Base-by-base conservation (phyloP, 37 sponge, comb jelly and placozoan genomes). In the Mnemiopsis leidyi region DNA sequence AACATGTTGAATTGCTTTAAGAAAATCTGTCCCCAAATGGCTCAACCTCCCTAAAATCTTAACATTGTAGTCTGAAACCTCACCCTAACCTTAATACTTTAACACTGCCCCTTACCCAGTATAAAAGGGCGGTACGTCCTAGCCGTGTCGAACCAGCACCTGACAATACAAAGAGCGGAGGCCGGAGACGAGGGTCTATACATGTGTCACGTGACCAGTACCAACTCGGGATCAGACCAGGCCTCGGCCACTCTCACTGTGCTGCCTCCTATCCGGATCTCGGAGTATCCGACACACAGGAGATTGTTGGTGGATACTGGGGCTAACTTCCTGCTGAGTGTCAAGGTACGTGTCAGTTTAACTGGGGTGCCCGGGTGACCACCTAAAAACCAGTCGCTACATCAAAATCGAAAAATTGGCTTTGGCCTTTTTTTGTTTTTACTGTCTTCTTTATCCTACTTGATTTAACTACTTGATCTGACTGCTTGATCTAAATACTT, bases 171-270 rank as follows among this genome's bases (percentile, higher is more conserved):
- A 0, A 3, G n/a, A 7, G 39, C 90, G 28, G 61, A 2, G n/a
- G 0, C 24, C 23, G 2, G 0, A n/a, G 90, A 85, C 48, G 37
- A 32, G 13, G 90, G 90, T 23, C 90, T 85, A 16, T 85, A 85
- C 90, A 85, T 40, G 90, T 85, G 90, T 40, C 33, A 18, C 0
- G 90, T 40, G 0, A 39, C 61, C 26, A 39, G 90, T 40, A 39
- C 30, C 16, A 13, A 61, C 7, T 35, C 24, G 7, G 61, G 61
- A 13, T 23, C 21, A 23, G 90, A 85, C 61, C 38, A 85, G 48
- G 90, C 35, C 26, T 85, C 90, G 16, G 90, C 90, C 2, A 85
- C 90, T 3, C 90, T 85, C 28, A 85, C 90, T 26, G 90, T 85
- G 2, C 90, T 85, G 39, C 24, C 40, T 23, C 90, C 90, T 26